Base-by-base conservation (phyloP, 2,888 invertebrate species). In the Phoenoteleia sp. region DNA sequence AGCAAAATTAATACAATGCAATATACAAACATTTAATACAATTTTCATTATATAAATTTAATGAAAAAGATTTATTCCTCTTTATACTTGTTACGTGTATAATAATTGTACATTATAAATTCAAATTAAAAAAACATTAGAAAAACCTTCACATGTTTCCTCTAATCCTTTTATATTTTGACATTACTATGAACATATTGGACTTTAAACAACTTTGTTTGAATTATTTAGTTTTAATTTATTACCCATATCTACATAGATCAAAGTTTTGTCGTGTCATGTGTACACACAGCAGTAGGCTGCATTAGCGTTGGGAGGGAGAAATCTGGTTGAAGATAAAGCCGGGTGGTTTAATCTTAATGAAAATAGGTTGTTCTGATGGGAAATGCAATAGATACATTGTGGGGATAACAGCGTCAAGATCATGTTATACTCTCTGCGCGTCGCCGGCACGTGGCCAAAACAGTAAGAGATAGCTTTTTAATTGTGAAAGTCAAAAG, bases 351-450 rank as follows among this genome's bases (percentile, higher is more conserved):
- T 81, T 86, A 83, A 83, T 83, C 85, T 86, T 81, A 83, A 85
- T 85, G 80, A 83, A 85, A 85, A 85, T 83, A 81, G 82, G 80
- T 75, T 80, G 82, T 76, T 64, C 80, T 69, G 80, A 81, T 76
- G 76, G 82, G 76, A 81, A 85, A 67, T 19, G 47, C 76, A 77
- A 85, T 81, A 85, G 80, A 85, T 81, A 74, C 54, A 25, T 75
- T 79, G 79, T 27, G 67, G 81, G 85, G 82, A 82, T 85, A 85
- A 81, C 76, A 58, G 76, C 72, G 84, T 84, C 77, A 81, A 81
- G 81, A 85, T 74, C 77, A 81, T 75, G 77, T 84, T 84, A 64
- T 62, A 69, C 72, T 25, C 23, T 47, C 69, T 47, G 58, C 81
- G 66, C 67, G 33, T 33, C 9, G 69, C 71, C 85, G 85, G 81